phyloP scores from a whole-genome alignment of 2,113 vertebrate species.

The Podarcis cretensis region DNA sequence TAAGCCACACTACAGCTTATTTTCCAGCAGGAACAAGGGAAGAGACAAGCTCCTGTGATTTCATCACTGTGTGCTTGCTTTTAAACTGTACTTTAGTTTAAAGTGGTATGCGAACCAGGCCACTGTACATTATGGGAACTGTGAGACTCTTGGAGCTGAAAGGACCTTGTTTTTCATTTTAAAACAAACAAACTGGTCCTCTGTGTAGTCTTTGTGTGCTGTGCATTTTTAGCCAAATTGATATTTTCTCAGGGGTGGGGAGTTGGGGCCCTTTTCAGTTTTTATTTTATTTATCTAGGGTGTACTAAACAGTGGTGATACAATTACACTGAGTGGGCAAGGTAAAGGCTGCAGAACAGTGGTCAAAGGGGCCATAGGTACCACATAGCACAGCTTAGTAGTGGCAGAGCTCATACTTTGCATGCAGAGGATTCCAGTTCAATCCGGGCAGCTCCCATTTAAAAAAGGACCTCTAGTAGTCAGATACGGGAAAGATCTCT shows the following conservation, averaged over 20 bases:
- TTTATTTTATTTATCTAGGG: neutral
- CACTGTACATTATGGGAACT: too few relatives aligned
- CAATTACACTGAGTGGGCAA: neutral
- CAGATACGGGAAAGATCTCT: neutral
- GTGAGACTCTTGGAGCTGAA: neutral
- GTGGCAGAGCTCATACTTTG: neutral
- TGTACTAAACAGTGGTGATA: neutral
- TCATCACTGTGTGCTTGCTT: too few relatives aligned
- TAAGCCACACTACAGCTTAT: too few relatives aligned
- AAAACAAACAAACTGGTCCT: neutral
- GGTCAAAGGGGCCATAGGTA: neutral
- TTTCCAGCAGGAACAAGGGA: too few relatives aligned
- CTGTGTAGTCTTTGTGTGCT: neutral
- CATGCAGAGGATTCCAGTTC: neutral
- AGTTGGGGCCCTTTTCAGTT: fast-evolving
- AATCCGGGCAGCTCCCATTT: neutral
- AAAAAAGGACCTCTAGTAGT: neutral
- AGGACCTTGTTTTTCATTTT: neutral
- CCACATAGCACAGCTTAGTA: neutral
- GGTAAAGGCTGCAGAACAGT: neutral
- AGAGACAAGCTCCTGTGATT: too few relatives aligned
- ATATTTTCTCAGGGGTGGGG: neutral
- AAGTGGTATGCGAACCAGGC: too few relatives aligned
- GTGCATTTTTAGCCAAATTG: neutral
- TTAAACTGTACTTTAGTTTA: too few relatives aligned